Evolutionary conservation across 2,113 vertebrate genomes (phyloP).

Genomic region (Oncorhynchus keta): DNA sequence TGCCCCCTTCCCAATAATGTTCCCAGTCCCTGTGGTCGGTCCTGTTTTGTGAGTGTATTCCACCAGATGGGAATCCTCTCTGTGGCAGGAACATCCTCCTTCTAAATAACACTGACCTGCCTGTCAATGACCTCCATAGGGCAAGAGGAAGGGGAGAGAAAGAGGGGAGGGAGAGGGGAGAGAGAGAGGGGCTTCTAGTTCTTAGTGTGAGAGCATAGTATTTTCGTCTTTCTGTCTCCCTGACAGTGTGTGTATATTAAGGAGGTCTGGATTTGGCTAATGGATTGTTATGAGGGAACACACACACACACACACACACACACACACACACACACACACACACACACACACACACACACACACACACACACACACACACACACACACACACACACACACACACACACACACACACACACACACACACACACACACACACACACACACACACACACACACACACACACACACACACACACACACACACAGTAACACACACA

Average conservation of each 20-base stretch:
- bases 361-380: no score
- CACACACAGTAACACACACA: neutral
- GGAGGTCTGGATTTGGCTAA: neutral
- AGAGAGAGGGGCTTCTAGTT: no score
- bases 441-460: neutral
- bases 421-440: neutral
- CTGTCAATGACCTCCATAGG: neutral
- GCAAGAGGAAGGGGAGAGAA: neutral
- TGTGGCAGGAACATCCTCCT: no score
- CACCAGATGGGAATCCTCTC: no score
- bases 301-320: slow-evolving; percentile 15
- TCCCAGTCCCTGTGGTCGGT: no score
- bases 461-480: no score
- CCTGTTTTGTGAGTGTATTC: neutral
- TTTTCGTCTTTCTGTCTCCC: no score
- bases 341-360: no score
- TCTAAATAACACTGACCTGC: no score
- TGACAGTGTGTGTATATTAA: neutral
- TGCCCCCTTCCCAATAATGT: neutral
- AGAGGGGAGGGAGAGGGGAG: neutral
- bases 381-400: no score
- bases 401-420: slow-evolving; percentile 1
- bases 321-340: slow-evolving; percentile 24
- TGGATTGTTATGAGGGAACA: no score
- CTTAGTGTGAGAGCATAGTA: no score